Percentiles rank a stretch among this genome's conserved stretches.
phyloP scores from a whole-genome alignment of 1,140 invertebrate genomes.

The Microplitis demolitor region DNA sequence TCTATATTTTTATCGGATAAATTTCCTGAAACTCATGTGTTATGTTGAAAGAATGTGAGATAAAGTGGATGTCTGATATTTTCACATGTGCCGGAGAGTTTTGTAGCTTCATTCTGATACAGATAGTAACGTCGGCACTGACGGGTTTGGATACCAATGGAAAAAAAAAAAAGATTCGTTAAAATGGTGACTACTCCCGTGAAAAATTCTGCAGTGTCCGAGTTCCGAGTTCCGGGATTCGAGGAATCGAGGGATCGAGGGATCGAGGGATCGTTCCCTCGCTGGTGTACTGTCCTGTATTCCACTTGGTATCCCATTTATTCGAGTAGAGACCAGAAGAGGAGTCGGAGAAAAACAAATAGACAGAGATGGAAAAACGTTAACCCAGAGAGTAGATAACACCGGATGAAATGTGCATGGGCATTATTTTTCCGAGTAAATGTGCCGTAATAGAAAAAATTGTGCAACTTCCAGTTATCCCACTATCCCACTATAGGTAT shows the following conservation, averaged over 20 bases:
- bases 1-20: background rate
- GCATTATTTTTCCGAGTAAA: conserved; percentile 34
- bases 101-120: conserved; percentile 19
- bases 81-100: conserved; percentile 13
- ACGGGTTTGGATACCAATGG: background rate
- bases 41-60: conserved; percentile 7
- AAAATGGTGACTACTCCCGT: too few species aligned
- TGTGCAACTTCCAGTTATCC: background rate
- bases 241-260: background rate
- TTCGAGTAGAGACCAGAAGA: background rate
- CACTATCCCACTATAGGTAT: too few species aligned
- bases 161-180: background rate
- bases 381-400: conserved; percentile 27
- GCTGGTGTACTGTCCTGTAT: background rate
- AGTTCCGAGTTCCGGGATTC: background rate
- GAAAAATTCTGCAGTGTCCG: background rate
- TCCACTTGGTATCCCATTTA: background rate
- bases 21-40: background rate
- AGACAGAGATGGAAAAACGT: background rate
- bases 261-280: background rate
- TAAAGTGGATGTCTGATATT: conserved; percentile 7
- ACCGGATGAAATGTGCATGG: conserved; percentile 31
- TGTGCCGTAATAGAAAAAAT: conserved; percentile 35
- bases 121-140: conserved; percentile 16
- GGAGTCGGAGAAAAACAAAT: background rate